Base-by-base conservation (phyloP, 2,888 invertebrate genomes). In the Stratiomys singularior region DNA sequence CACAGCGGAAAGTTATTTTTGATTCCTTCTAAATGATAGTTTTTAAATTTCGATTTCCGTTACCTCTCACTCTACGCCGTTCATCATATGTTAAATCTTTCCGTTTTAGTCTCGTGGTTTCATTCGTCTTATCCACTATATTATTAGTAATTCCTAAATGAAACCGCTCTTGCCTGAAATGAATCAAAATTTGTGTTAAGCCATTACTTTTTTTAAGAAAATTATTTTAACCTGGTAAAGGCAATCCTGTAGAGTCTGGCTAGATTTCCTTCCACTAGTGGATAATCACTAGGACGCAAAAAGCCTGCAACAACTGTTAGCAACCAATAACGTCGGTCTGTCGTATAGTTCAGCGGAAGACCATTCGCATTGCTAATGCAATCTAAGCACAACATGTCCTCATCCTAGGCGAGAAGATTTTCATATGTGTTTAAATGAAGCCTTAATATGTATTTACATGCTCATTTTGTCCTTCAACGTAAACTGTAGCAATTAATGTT, bases 171-270 rank as follows among this genome's bases (percentile, higher is more conserved):
- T 95, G 95, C 82, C 93, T 93, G 86, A 74, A 76, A 76, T 44
- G 21, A 30, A n/a, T n/a, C n/a, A n/a, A 52, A 25, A 63, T 47
- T 47, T 47, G 9, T 13, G 21, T 23, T 1, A 60, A 69, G 11
- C n/a, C n/a, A n/a, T n/a, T 5, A 60, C 58, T 4, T 52, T 52
- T 13, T 52, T 9, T 52, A 5, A 37, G 9, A 37, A 37, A 37
- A 37, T 37, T 2, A 77, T 15, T 18, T 4, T 82, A 86, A 93
- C 93, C 95, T 92, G 79, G 93, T 90, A 85, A 96, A 95, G 9
- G 95, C 95, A 79, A 92, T 92, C 82, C 92, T 92, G 87, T 95
- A 96, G 37, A 95, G 88, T 82, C 92, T 91, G 1, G 94, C 94
- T 79, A 95, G 88, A 84, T 91, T 91, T 80, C 93, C 89, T 86